Percentiles rank a stretch among this genome's conserved stretches.
Evolutionary conservation across 2,797 vertebrate species (phyloP).

Genomic region (Taenioides sp.): DNA sequence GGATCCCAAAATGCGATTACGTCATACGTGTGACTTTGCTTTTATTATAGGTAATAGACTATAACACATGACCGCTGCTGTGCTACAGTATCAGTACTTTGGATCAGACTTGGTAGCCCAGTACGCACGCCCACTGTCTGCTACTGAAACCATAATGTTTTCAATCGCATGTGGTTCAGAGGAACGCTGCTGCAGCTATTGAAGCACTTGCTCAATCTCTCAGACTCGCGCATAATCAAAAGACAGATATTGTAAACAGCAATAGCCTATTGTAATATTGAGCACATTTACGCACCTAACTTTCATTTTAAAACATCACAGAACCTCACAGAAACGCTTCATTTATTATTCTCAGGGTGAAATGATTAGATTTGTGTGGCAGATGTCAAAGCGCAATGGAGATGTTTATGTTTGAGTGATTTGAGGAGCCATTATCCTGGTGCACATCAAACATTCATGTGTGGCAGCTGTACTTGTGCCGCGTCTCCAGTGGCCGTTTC

Average conservation of each 20-base stretch:
- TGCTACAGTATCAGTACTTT: conserved; percentile 19
- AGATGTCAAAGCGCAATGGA: conserved; percentile 93
- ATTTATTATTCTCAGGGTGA: conserved; percentile 74
- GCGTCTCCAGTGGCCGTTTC: conserved; percentile 73
- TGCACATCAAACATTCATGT: conserved; percentile 94
- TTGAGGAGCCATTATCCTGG: conserved; percentile 86
- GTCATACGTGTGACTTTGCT: background rate
- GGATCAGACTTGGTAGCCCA: conserved; percentile 41
- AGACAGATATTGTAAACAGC: background rate
- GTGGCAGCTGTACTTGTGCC: conserved; percentile 86
- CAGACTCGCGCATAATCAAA: conserved; percentile 4
- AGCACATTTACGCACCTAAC: conserved; percentile 14
- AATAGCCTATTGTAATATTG: background rate
- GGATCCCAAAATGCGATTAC: background rate
- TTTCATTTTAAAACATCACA: conserved; percentile 21
- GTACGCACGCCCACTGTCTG: conserved; percentile 33
- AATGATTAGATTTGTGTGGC: conserved; percentile 85
- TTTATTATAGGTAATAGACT: background rate
- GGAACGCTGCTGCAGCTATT: conserved; percentile 19
- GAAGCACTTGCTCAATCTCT: conserved; percentile 18
- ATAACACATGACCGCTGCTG: conserved; percentile 1
- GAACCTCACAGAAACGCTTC: conserved; percentile 24
- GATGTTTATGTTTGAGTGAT: conserved; percentile 91
- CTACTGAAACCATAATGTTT: conserved; percentile 62
- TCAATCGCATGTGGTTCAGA: conserved; percentile 37